These are phyloP conservation scores for Henricia sp. DNA, from an alignment of 53 echinoderm and acorn worm species.

Conservation along the genomic window DNA sequence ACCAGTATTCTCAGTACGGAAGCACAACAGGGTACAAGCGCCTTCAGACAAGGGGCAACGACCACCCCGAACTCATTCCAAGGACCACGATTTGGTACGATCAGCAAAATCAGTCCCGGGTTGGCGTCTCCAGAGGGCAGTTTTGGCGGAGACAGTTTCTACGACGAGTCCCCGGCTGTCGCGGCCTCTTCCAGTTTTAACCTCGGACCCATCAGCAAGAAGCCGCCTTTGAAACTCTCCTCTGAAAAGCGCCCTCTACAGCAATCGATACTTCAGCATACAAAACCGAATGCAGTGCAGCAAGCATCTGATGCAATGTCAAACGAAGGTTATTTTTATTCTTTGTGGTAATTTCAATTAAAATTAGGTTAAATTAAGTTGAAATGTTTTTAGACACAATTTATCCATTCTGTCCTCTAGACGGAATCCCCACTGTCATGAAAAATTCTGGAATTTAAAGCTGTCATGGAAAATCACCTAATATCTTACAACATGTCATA, in stretches of 20 bases:
- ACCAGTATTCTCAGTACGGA: not conserved
- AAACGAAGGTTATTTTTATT: conserved; percentile 35
- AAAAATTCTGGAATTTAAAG: no score
- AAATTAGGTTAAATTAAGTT: no score
- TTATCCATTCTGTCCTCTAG: no score
- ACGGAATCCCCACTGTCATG: no score
- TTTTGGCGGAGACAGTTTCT: conserved; percentile 78
- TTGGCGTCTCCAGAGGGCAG: conserved; percentile 41
- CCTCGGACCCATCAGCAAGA: not conserved
- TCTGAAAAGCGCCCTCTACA: conserved; percentile 27
- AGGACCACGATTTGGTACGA: not conserved
- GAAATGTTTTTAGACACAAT: no score
- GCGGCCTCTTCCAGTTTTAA: not conserved
- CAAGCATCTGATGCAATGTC: conserved; percentile 22
- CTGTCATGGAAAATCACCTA: no score
- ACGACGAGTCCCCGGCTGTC: conserved; percentile 33
- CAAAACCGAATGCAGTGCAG: conserved; percentile 1
- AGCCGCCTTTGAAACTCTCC: conserved; percentile 37
- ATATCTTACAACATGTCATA: no score
- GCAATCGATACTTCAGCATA: not conserved
- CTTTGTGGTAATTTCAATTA: no score
- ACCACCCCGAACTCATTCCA: conserved; percentile 47
- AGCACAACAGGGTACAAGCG: not conserved
- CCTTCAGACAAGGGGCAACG: conserved; percentile 24
- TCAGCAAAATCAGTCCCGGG: conserved; percentile 40